phyloP scores from a whole-genome alignment of 2,113 vertebrate genomes.

The Pseudonaja textilis region DNA sequence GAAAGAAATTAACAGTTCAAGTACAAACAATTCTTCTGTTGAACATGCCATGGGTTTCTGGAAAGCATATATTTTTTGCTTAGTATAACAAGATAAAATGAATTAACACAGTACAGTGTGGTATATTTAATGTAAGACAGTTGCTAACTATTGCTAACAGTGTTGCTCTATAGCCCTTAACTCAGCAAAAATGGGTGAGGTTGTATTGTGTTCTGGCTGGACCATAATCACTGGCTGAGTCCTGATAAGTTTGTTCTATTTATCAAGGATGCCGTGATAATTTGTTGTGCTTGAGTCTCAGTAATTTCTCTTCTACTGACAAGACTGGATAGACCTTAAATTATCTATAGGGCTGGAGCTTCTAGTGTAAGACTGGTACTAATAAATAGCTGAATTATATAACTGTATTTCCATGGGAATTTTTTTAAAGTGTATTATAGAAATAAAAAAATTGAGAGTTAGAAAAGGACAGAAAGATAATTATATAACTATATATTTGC shows the following conservation, averaged over 20 bases:
- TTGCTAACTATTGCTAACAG: background rate
- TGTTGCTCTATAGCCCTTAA: background rate
- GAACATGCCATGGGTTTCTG: background rate
- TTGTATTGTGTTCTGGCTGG: background rate
- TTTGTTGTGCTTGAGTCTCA: background rate
- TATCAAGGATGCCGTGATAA: background rate
- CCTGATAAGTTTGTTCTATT: background rate
- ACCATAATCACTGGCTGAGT: background rate
- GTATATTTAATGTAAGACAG: background rate
- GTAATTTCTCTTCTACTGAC: background rate
- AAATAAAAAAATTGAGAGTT: background rate
- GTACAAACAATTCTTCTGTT: background rate
- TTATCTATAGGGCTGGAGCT: background rate
- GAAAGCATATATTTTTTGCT: background rate
- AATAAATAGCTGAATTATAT: fast-evolving
- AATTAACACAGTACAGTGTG: background rate
- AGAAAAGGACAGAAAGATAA: background rate
- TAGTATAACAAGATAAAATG: background rate
- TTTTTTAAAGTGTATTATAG: background rate
- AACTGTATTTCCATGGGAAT: background rate
- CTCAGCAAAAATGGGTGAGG: background rate
- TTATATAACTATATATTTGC: background rate
- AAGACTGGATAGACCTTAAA: background rate
- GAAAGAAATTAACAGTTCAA: background rate
- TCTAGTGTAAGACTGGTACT: background rate